Conservation (phyloP, 2,888 invertebrate species). For the Pristionchus exspectatus region DNA sequence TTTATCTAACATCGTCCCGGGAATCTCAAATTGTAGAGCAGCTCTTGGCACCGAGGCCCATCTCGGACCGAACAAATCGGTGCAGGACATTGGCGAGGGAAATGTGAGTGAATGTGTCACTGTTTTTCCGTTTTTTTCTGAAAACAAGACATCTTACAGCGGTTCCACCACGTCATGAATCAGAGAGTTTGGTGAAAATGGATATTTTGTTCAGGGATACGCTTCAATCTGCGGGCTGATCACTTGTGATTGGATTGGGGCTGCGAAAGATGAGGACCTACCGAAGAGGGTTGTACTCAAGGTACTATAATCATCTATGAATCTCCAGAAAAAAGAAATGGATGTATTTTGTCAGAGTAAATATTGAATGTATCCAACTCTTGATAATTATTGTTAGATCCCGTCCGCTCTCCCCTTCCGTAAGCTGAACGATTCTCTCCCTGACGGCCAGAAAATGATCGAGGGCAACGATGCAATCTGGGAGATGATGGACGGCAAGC, state of each 20-base stretch:
- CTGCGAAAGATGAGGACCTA: background rate
- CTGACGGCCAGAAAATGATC: background rate
- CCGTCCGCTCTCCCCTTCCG: conserved; percentile 24
- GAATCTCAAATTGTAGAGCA: background rate
- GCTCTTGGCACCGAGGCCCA: background rate
- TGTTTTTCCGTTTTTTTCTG: no score
- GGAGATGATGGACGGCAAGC: conserved; percentile 5
- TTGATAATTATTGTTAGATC: no score
- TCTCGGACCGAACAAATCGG: background rate
- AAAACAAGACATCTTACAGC: no score
- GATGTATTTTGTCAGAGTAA: background rate
- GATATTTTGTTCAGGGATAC: background rate
- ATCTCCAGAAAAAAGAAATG: no score
- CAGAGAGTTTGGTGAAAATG: no score
- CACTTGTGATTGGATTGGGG: background rate
- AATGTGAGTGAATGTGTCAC: background rate
- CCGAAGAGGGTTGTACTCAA: background rate
- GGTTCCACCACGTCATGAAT: no score
- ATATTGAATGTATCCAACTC: no score
- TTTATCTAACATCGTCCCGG: no score
- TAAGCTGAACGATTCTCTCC: conserved; percentile 12
- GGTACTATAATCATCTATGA: no score
- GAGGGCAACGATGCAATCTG: background rate
- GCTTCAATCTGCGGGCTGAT: background rate
- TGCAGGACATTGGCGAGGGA: background rate